Evolutionary conservation across 2,113 vertebrate genomes (phyloP).

Genomic region (Pteropus alecto): DNA sequence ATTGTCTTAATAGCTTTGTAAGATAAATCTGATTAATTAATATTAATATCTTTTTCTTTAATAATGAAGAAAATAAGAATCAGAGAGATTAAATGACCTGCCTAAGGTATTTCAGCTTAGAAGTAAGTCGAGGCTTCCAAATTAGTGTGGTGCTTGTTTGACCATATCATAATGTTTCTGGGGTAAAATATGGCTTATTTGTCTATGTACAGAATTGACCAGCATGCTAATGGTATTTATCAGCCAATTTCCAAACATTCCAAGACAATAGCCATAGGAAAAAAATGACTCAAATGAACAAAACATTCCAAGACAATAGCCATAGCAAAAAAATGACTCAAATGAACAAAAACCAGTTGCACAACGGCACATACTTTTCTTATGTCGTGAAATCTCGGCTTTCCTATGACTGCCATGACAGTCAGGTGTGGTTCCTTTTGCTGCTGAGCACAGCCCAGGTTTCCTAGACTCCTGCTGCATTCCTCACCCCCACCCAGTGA

Average conservation of each 20-base stretch:
- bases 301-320: neutral
- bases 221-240: neutral
- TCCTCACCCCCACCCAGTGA: too few relatives aligned
- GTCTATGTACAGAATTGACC: neutral
- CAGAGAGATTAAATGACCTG: neutral
- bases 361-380: neutral
- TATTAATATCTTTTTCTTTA: neutral
- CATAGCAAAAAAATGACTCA: neutral
- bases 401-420: neutral
- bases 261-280: neutral
- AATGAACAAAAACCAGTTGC: neutral
- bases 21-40: neutral
- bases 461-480: fast-evolving
- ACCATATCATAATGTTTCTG: neutral
- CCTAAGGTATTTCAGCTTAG: neutral
- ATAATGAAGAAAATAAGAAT: neutral
- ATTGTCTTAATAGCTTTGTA: neutral
- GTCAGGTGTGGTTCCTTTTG: neutral
- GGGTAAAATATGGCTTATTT: neutral
- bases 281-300: neutral
- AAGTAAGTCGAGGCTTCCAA: neutral
- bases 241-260: neutral
- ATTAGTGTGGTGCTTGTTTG: neutral
- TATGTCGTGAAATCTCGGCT: neutral
- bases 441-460: fast-evolving